Evolutionary conservation across 1,140 invertebrate genomes (phyloP).

Genomic region (Cydia fagiglandana): DNA sequence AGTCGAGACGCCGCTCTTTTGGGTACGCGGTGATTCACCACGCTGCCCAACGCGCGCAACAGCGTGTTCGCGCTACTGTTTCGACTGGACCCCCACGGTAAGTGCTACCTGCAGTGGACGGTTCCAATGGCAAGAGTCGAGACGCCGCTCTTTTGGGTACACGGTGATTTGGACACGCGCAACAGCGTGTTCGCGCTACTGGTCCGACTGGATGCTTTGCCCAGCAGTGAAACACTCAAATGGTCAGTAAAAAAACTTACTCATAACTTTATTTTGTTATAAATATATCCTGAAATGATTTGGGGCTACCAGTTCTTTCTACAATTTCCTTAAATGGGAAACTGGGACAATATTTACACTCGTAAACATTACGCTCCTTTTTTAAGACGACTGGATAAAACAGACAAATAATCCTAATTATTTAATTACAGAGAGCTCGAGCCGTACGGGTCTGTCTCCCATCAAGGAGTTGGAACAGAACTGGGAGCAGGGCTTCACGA

Average conservation of each 20-base stretch:
- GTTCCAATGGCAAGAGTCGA: no score
- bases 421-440: conserved; percentile 58
- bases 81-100: conserved; percentile 68
- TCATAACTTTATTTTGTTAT: no score
- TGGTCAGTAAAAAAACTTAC: no score
- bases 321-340: no score
- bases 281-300: no score
- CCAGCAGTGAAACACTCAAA: no score
- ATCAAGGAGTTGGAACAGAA: conserved; percentile 80
- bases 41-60: conserved; percentile 74
- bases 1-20: conserved; percentile 49
- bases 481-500: conserved; percentile 82
- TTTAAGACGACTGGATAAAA: neutral
- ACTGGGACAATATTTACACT: no score
- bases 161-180: conserved; percentile 79
- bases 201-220: no score
- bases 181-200: conserved; percentile 83
- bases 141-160: conserved; percentile 78
- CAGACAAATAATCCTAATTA: neutral
- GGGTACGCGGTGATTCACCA: conserved; percentile 82
- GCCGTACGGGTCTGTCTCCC: conserved; percentile 61
- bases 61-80: conserved; percentile 86
- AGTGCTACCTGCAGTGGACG: no score
- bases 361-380: no score
- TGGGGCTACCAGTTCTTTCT: no score